These are phyloP conservation scores for Acrobasis suavella DNA, from an alignment of 2,888 invertebrate genomes.

Conservation along the genomic window DNA sequence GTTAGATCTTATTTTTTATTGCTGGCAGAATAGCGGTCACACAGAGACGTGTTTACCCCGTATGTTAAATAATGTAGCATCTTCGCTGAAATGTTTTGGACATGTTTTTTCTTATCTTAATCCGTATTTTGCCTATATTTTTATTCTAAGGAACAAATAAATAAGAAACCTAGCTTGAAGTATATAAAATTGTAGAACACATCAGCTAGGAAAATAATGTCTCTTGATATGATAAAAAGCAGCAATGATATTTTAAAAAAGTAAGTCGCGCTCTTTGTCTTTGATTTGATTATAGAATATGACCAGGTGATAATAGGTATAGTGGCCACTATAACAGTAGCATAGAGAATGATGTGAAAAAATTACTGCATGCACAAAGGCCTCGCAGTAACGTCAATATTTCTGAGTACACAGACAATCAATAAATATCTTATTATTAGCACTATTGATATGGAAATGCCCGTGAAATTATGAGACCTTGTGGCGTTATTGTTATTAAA, in stretches of 20 bases:
- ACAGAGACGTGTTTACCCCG: conserved; percentile 1
- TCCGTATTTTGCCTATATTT: not conserved
- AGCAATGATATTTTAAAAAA: too few species aligned
- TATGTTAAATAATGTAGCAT: not conserved
- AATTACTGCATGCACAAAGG: not conserved
- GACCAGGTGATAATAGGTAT: too few species aligned
- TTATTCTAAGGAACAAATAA: too few species aligned
- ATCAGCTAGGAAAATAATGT: too few species aligned
- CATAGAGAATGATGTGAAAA: not conserved
- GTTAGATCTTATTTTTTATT: conserved; percentile 2
- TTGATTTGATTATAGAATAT: too few species aligned
- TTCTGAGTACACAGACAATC: not conserved
- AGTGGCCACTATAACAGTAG: too few species aligned
- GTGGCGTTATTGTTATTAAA: conserved; percentile 15
- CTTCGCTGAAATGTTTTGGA: not conserved
- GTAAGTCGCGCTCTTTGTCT: too few species aligned
- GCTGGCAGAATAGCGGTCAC: conserved; percentile 1
- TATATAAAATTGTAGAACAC: too few species aligned
- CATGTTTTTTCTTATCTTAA: not conserved
- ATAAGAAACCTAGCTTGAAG: too few species aligned
- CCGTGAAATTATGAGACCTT: conserved; percentile 13
- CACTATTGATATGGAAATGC: not conserved
- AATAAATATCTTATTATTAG: conserved; percentile 6
- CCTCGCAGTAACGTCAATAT: not conserved
- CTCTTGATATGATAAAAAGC: too few species aligned